These are phyloP conservation scores for Natator depressus DNA, from an alignment of 2,113 vertebrate genomes.

Conservation along the genomic window DNA sequence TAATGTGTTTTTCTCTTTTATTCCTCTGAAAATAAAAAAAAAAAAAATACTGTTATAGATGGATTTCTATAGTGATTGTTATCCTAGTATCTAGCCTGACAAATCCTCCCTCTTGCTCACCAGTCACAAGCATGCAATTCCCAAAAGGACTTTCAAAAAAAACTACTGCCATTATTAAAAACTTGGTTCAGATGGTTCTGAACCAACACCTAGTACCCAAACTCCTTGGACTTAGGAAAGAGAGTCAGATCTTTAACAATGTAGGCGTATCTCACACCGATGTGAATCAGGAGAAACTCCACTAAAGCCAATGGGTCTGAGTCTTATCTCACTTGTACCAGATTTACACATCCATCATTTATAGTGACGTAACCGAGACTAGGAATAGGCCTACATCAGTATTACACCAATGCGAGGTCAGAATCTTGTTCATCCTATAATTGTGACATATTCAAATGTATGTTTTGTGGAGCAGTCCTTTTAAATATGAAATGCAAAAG, in stretches of 20 bases:
- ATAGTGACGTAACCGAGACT: neutral
- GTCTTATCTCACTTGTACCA: neutral
- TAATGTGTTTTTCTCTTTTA: neutral
- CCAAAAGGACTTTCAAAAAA: neutral
- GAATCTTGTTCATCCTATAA: neutral
- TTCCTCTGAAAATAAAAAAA: neutral
- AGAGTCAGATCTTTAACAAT: neutral
- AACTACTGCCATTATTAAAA: neutral
- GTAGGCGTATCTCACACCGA: no score
- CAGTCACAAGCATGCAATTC: neutral
- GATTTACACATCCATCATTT: neutral
- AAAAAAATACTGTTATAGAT: neutral
- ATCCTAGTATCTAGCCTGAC: rapidly evolving
- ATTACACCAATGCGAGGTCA: neutral
- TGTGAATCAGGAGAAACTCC: no score
- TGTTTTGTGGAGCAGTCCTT: neutral
- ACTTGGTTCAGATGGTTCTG: neutral
- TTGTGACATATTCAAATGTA: neutral
- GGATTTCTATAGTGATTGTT: neutral
- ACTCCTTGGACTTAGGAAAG: neutral
- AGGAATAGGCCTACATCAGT: neutral
- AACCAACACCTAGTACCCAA: neutral
- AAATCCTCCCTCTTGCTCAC: no score
- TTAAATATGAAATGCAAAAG: neutral
- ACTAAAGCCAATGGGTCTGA: no score